Evolutionary conservation across 2,888 invertebrate species (phyloP).

Genomic region (Leptinotarsa tumamoca): DNA sequence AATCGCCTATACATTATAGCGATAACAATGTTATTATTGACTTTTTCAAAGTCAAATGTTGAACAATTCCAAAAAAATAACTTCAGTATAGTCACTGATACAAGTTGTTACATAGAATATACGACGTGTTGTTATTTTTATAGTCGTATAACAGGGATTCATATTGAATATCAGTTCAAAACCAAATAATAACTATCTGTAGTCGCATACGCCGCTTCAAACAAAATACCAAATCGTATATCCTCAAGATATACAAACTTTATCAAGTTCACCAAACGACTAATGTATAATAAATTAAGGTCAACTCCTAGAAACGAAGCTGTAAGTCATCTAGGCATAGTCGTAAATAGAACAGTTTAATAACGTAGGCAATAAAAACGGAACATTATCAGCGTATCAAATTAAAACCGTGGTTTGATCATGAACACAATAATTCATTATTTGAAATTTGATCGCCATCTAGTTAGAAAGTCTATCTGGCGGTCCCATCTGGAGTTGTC

Average conservation of each 20-base stretch:
- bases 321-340: constrained; percentile 15
- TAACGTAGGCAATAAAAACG: constrained; percentile 32
- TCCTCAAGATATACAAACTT: not conserved
- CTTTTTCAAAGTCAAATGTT: too few species aligned
- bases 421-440: constrained; percentile 46
- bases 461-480: constrained; percentile 45
- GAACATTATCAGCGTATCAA: constrained; percentile 41
- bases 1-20: too few species aligned
- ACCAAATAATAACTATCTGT: too few species aligned
- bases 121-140: too few species aligned
- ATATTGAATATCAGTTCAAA: too few species aligned
- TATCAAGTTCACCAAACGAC: not conserved
- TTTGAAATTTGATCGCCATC: constrained; percentile 46
- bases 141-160: too few species aligned
- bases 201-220: too few species aligned
- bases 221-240: not conserved
- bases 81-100: too few species aligned
- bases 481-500: constrained; percentile 49
- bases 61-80: too few species aligned
- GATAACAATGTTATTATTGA: too few species aligned
- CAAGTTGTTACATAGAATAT: too few species aligned
- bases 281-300: not conserved
- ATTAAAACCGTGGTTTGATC: constrained; percentile 42
- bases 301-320: constrained; percentile 3
- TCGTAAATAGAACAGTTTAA: constrained; percentile 25